A percentile compares a stretch with the other conserved stretches of the same genome.
phyloP scores from a whole-genome alignment of 1,140 invertebrate genomes.

The Akabosia matsudoensis region DNA sequence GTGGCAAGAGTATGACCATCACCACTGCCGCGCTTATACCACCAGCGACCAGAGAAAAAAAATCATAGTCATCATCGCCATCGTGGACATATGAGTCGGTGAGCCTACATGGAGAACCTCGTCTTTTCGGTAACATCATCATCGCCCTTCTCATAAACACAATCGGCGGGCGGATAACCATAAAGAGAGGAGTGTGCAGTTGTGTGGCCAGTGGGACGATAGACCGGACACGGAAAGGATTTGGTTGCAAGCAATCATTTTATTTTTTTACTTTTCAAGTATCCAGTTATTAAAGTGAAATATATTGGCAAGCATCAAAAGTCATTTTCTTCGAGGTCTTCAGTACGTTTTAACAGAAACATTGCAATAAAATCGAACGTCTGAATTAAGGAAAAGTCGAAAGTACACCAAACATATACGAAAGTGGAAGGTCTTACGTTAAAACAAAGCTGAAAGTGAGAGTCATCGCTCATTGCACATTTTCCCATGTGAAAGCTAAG shows the following conservation, averaged over 20 bases:
- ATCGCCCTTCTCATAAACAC: not conserved
- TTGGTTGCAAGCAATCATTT: not conserved
- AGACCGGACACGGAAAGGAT: conserved; percentile 16
- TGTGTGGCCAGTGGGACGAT: conserved; percentile 15
- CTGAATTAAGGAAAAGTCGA: no score
- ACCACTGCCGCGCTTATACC: no score
- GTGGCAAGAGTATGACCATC: not conserved
- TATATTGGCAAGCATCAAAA: no score
- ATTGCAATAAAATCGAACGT: no score
- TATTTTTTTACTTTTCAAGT: not conserved
- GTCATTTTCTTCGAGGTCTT: no score
- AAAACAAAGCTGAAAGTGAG: no score
- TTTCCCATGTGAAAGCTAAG: not conserved
- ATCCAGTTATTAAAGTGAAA: no score
- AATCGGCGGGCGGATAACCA: not conserved
- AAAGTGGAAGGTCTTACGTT: no score
- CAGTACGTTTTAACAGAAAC: no score
- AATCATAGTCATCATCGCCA: not conserved
- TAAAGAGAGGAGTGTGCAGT: conserved; percentile 8
- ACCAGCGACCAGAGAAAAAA: not conserved
- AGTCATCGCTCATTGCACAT: not conserved
- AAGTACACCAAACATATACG: no score
- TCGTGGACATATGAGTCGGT: conserved; percentile 5
- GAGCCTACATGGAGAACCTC: conserved; percentile 11
- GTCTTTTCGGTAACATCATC: not conserved